Evolutionary conservation across 2,113 vertebrate species (phyloP), one percentile per base, ranked within the genome.

Genomic region (Plotosus lineatus): DNA sequence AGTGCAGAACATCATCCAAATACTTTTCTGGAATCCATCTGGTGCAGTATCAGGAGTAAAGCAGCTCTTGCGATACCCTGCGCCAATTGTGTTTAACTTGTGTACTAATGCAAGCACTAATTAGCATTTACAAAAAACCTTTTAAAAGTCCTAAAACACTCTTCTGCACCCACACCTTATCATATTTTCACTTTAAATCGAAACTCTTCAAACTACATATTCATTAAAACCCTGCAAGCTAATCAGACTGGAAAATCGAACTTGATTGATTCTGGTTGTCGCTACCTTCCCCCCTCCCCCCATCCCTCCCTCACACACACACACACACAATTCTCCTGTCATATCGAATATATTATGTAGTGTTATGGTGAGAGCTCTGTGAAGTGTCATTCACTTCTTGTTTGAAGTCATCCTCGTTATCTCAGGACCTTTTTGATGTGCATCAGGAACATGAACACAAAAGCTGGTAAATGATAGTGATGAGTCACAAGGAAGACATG

Each of bases 381-480:
- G 60, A 66, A 78, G 76, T 40, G 58, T 50, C 65, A 6, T 63
- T 77, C 28, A 6, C 17, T 11, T 8, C 33, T 51, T 60, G 55
- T 72, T 48, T 80, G 68, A 80, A 66, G 42, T 81, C 61, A 51
- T 17, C 28, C 38, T 80, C 23, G 17, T 63, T 61, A 11, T 74
- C 31, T 31, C 42, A 7, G 6, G 8, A 28, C 28, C 14, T 38
- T 31, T 81, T 50, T 55, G 71, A 44, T 40, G 50, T 75, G 31
- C 11, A 40, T 28, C 44, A 28, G 23, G 36, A 31, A 31, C 51
- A 55, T 23, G 4, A 7, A 28, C 15, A 31, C 48, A 73, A 51
- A 65, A 40, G 33, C 60, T 28, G 46, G 58, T 81, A 65, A 77
- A 33, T 60, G 75, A 82, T 77, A 31, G 53, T n/a, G 68, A 72